These are phyloP conservation scores for Rhyacichthys aspro DNA, from an alignment of 2,797 vertebrate genomes.

Conservation along the genomic window DNA sequence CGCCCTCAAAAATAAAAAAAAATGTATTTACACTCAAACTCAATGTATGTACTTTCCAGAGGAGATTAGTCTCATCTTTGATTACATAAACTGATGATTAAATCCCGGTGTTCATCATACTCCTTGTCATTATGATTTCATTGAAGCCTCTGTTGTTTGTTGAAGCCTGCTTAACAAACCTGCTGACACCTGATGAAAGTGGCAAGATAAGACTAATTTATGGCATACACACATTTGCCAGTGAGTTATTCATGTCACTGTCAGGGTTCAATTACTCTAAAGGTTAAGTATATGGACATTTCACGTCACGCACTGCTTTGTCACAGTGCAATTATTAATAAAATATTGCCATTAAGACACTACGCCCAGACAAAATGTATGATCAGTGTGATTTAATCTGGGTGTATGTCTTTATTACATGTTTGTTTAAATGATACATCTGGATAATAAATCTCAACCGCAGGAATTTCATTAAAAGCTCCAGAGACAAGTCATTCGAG, in stretches of 20 bases:
- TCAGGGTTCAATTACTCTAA: slow-evolving; percentile 1
- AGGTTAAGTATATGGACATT: background rate
- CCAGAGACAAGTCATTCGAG: slow-evolving; percentile 15
- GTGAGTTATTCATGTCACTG: background rate
- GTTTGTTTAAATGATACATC: slow-evolving; percentile 1
- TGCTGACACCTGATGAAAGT: slow-evolving; percentile 5
- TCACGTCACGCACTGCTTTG: background rate
- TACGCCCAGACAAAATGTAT: background rate
- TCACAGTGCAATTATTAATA: background rate
- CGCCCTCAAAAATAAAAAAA: no score
- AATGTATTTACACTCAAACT: no score
- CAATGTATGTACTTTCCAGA: background rate
- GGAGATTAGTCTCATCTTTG: background rate
- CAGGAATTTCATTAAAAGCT: background rate
- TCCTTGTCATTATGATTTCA: background rate
- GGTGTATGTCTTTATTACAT: background rate
- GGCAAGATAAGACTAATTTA: background rate
- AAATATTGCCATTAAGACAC: background rate
- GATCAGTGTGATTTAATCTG: background rate
- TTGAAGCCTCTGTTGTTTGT: background rate
- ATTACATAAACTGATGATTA: slow-evolving; percentile 1
- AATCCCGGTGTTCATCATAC: background rate
- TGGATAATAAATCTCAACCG: slow-evolving; percentile 3
- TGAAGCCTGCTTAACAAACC: background rate
- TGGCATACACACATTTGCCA: background rate